Evolutionary conservation across 2,113 vertebrate genomes (phyloP), one percentile per base, ranked within the genome.

Genomic region (Hypocryptadius cinnamomeus): DNA sequence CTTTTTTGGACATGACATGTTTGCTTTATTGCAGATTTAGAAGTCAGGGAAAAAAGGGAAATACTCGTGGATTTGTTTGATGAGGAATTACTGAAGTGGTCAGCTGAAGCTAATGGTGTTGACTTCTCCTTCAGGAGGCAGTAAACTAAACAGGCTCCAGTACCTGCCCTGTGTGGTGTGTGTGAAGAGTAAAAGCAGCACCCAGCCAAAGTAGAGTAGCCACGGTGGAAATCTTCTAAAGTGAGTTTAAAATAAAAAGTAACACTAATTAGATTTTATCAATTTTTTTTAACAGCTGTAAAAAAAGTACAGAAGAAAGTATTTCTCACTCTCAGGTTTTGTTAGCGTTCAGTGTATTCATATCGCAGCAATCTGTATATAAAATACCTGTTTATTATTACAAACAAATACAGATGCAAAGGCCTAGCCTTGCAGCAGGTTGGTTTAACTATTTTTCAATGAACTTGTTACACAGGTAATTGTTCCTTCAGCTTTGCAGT

Each of bases 141-240:
- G 27, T 15, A 51, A 80, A 60, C 30, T 21, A 40, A 51, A 27
- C 53, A 23, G 33, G 42, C 40, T 37, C 59, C 4, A 1, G n/a
- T 50, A 8, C 33, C 16, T 15, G 11, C 30, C 44, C 48, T 33
- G 28, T 5, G 33, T 22, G 31, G 22, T 16, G 5, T 0, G 3
- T 10, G 61, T 28, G 63, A 74, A 25, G 47, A 47, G 24, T 8
- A 28, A 39, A 39, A 51, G 68, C 64, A 20, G 33, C 8, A 37
- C 7, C 13, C 31, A 9, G 10, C 39, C 66, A 23, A 3, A 0
- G 31, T 1, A 9, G 14, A 1, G 4, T 5, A 69, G 28, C 0
- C 22, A 35, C 1, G 2, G 13, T 30, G 30, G 40, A 73, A 87
- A 23, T 15, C 37, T 63, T 53, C 37, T 60, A 7, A 68, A 77